These are phyloP conservation scores for Butastur rufipennis DNA, from an alignment of 2,113 vertebrate species.

Conservation along the genomic window DNA sequence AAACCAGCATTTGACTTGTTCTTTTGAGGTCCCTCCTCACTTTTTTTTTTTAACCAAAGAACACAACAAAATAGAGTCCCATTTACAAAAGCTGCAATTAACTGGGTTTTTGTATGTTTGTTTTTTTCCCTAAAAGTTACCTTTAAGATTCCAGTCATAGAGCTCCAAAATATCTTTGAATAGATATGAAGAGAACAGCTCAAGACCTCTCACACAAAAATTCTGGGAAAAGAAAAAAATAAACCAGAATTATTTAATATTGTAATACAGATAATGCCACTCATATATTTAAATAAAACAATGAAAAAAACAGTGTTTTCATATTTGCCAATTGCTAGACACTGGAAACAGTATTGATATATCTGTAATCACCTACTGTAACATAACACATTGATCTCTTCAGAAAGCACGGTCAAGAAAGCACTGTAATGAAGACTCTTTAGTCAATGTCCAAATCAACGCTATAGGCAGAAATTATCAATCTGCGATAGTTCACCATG, in stretches of 20 bases:
- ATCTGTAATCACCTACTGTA: background rate
- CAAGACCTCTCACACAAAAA: slow-evolving; percentile 93
- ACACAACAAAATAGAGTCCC: background rate
- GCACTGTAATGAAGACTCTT: background rate
- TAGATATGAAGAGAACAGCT: slow-evolving; percentile 90
- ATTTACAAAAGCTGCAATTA: background rate
- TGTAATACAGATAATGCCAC: background rate
- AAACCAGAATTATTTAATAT: background rate
- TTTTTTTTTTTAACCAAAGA: background rate
- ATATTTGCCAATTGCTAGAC: background rate
- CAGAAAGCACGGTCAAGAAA: background rate
- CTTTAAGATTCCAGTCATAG: slow-evolving; percentile 97
- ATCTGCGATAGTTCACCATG: background rate
- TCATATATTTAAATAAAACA: background rate
- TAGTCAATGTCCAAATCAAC: background rate
- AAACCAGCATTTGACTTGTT: background rate
- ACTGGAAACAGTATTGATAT: background rate
- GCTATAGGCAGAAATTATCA: background rate
- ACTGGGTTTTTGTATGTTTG: background rate
- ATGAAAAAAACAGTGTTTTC: fast-evolving
- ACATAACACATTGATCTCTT: background rate
- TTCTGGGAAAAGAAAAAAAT: slow-evolving; percentile 77
- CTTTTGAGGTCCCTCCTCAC: background rate
- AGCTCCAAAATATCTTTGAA: slow-evolving; percentile 96
- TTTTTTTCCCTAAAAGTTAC: slow-evolving; percentile 61